Percentiles rank a stretch among this genome's conserved stretches.
Evolutionary conservation across 2,113 vertebrate genomes (phyloP).

Genomic region (Hyaena hyaena): DNA sequence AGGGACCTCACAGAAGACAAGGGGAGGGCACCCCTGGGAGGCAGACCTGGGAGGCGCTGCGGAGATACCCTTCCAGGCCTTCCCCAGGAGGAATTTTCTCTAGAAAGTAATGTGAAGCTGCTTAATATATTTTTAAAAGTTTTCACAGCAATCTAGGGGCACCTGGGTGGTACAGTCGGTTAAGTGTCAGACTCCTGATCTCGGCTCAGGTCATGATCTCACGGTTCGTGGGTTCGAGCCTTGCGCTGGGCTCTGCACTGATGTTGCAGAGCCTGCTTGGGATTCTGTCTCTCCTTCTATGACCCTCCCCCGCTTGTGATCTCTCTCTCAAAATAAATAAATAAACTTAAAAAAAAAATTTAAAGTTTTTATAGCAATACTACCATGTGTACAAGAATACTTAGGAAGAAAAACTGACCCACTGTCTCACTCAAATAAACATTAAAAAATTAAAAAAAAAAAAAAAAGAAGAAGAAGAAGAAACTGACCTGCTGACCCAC

Average conservation of each 20-base stretch:
- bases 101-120: neutral
- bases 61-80: neutral
- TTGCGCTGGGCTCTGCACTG: no score
- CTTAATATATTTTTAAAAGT: neutral
- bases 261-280: no score
- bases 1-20: neutral
- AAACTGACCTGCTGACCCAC: slow-evolving; percentile 94
- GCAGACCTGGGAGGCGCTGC: neutral
- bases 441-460: no score
- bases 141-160: neutral
- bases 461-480: neutral
- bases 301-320: no score
- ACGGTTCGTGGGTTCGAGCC: no score
- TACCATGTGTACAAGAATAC: neutral
- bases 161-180: no score
- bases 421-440: slow-evolving; percentile 88
- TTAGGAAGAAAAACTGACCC: slow-evolving; percentile 87
- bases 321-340: no score
- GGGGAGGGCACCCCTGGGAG: neutral
- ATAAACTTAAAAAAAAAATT: no score
- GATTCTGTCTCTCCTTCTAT: no score
- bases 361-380: neutral
- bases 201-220: no score
- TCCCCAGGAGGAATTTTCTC: neutral
- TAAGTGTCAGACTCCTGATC: no score